A percentile compares a stretch with the other conserved stretches of the same genome.
phyloP scores from a whole-genome alignment of 2,113 vertebrate genomes.

The Nansenia antarctica region DNA sequence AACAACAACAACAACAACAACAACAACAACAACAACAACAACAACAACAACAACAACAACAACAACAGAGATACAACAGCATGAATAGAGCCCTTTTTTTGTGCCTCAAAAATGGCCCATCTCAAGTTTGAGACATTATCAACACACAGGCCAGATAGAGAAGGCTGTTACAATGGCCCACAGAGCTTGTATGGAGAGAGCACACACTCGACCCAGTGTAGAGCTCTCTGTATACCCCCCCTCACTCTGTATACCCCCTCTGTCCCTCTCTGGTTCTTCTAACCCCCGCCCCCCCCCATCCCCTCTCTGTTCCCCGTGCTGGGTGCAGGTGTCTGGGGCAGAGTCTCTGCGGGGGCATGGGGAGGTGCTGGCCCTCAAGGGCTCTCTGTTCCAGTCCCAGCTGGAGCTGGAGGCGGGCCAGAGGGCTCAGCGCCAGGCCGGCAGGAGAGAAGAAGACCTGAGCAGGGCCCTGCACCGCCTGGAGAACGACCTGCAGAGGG shows the following conservation, averaged over 20 bases:
- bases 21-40: no score
- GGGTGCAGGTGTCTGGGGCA: constrained; percentile 49
- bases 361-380: constrained; percentile 82
- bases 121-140: no score
- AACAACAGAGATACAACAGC: no score
- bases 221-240: not conserved
- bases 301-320: not conserved
- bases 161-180: not conserved
- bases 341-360: constrained; percentile 65
- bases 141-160: no score
- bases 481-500: constrained; percentile 72
- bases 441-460: constrained; percentile 77
- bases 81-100: no score
- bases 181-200: not conserved
- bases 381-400: constrained; percentile 83
- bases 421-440: constrained; percentile 73
- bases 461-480: constrained; percentile 70
- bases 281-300: not conserved
- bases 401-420: constrained; percentile 84
- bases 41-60: no score
- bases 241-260: not conserved
- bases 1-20: no score
- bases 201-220: not conserved
- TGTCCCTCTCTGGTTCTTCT: not conserved
- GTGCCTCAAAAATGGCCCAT: no score